Base-by-base conservation (phyloP, 2,888 invertebrate species). In the Brachyptera putata region DNA sequence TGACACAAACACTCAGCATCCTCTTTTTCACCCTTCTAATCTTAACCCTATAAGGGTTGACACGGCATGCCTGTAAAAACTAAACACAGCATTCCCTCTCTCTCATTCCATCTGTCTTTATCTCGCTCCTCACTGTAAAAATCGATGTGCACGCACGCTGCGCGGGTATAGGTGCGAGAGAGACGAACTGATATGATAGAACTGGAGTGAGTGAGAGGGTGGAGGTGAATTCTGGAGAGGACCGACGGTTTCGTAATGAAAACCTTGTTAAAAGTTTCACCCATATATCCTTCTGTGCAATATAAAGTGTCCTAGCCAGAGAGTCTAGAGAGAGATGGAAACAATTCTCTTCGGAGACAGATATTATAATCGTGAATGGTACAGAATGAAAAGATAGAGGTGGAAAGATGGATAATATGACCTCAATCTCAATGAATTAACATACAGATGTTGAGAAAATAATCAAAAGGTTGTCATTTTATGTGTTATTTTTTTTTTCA, bases 231-330 rank as follows among this genome's bases (percentile, higher is more conserved):
- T 3, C 37, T 37, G 16, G 41, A 18, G 49, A 50, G 18, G n/a
- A 39, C 25, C 24, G 36, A 48, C n/a, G 57, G 24, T 18, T 41
- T 22, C 39, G 43, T 61, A 61, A 61, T 61, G 61, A 61, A 61
- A 61, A 61, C 58, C 61, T 58, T 58, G 61, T 61, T 61, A 61
- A 61, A 61, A 61, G 58, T 61, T 61, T 61, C 49, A 48, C 48
- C 58, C 58, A 61, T 61, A 61, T 61, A 61, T 61, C 57, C 55
- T 56, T 58, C 58, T 56, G 16, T 21, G 56, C 53, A 43, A 61
- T 61, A 61, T 57, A 58, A 53, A 53, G 53, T 53, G 53, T 53
- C 53, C 21, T 36, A 53, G 53, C 53, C 53, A 53, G 34, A 21
- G 18, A 7, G 11, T 5, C n/a, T n/a, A n/a, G n/a, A n/a, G n/a